Conservation (phyloP, 2,888 invertebrate species). For the Gastracanthus pulcherrimus region DNA sequence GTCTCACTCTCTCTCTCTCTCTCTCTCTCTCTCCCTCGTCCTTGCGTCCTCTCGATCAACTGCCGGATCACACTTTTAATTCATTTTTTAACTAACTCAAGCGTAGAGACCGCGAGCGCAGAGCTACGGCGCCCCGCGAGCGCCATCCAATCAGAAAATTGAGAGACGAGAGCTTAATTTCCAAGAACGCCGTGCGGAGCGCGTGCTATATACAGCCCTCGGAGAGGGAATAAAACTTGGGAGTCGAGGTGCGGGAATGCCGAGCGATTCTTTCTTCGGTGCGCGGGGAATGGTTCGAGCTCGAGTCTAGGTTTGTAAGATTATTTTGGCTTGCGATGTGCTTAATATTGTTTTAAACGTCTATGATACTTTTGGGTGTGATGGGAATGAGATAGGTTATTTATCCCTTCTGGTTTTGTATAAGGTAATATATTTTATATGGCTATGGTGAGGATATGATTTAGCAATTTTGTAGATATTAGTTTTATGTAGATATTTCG, state of each 20-base stretch:
- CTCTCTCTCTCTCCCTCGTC: background rate
- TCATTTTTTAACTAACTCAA: slow-evolving; percentile 70
- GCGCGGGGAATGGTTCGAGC: too few relatives aligned
- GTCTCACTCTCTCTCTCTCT: slow-evolving; percentile 46
- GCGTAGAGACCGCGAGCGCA: slow-evolving; percentile 55
- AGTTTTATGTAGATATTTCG: too few relatives aligned
- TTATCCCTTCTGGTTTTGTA: too few relatives aligned
- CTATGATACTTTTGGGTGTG: too few relatives aligned
- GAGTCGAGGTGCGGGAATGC: background rate
- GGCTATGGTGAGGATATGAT: too few relatives aligned
- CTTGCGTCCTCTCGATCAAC: slow-evolving; percentile 71
- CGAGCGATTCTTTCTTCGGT: slow-evolving; percentile 4
- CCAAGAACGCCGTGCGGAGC: slow-evolving; percentile 20
- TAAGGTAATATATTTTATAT: too few relatives aligned
- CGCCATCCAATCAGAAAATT: slow-evolving; percentile 62
- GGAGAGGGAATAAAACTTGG: slow-evolving; percentile 46
- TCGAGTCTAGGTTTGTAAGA: too few relatives aligned
- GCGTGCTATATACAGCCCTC: background rate
- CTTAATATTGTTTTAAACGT: too few relatives aligned
- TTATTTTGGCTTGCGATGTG: too few relatives aligned
- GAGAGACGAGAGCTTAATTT: slow-evolving; percentile 50
- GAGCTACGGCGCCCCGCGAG: background rate
- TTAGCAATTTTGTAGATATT: too few relatives aligned
- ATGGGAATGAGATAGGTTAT: too few relatives aligned
- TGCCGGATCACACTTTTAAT: slow-evolving; percentile 72